Evolutionary conservation across 2,113 vertebrate species (phyloP).

Genomic region (Saguinus imperator): DNA sequence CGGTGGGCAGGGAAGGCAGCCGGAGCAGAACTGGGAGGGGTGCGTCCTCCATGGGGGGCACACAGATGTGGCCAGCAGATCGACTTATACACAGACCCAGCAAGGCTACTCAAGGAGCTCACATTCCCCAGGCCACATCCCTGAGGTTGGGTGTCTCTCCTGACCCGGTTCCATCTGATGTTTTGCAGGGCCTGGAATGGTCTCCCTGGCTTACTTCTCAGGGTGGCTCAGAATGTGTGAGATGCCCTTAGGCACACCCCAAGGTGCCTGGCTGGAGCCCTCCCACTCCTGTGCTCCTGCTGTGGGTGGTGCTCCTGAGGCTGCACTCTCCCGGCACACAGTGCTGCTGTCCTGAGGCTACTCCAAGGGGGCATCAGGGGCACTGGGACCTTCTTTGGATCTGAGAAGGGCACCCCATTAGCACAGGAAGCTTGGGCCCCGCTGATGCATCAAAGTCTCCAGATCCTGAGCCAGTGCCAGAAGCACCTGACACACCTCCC

Average conservation of each 20-base stretch:
- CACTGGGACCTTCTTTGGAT: neutral
- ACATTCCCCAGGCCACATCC: accelerated
- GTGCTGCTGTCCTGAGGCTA: neutral
- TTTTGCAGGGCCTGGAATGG: neutral
- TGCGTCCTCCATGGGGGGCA: accelerated
- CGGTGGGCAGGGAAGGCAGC: accelerated
- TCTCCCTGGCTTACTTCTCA: no score
- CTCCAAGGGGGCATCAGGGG: neutral
- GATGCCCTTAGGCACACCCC: accelerated
- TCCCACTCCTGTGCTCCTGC: neutral
- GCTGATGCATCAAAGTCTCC: neutral
- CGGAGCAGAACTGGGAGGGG: accelerated
- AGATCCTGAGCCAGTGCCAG: neutral
- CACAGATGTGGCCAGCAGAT: neutral
- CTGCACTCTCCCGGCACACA: accelerated
- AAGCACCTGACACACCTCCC: neutral
- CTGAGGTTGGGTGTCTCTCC: accelerated
- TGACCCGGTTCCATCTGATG: accelerated
- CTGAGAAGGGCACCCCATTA: neutral
- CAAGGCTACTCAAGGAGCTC: accelerated
- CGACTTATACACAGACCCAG: no score
- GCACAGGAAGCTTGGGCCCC: neutral
- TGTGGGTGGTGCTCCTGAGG: neutral
- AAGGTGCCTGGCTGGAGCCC: accelerated
- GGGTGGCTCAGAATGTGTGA: neutral